Evolutionary conservation across 2,797 vertebrate species (phyloP).

Genomic region (Antennarius maculatus): DNA sequence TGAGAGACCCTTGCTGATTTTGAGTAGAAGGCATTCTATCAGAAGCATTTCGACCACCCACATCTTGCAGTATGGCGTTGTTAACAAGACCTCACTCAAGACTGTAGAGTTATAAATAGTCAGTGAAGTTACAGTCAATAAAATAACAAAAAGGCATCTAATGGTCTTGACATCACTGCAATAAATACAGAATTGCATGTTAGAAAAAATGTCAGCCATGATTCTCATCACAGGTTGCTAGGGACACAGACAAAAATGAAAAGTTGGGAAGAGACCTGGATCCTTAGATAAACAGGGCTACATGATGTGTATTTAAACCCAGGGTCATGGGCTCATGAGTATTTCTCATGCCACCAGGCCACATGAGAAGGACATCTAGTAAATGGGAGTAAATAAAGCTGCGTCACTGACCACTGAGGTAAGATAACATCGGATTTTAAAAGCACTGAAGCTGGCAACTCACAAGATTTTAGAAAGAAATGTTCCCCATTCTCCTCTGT

Average conservation of each 20-base stretch:
- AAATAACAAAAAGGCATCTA: not conserved
- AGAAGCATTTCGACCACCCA: conserved; percentile 20
- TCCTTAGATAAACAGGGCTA: conserved; percentile 24
- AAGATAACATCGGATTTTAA: conserved; percentile 54
- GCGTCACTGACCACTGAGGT: conserved; percentile 60
- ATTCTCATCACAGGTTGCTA: conserved; percentile 13
- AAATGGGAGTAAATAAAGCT: conserved; percentile 51
- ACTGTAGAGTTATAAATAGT: not conserved
- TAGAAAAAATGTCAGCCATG: conserved; percentile 14
- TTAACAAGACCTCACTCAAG: not conserved
- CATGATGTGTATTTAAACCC: conserved; percentile 63
- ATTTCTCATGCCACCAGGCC: conserved; percentile 62
- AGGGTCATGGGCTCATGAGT: conserved; percentile 59
- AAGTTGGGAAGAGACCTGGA: conserved; percentile 27
- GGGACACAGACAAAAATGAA: conserved; percentile 30
- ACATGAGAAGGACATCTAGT: conserved; percentile 64
- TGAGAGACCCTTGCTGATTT: conserved; percentile 5
- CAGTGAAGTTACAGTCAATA: not conserved
- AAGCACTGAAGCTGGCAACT: conserved; percentile 15
- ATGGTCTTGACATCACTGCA: not conserved
- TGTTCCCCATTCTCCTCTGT: too few relatives aligned
- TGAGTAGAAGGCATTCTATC: conserved; percentile 4
- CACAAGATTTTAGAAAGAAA: not conserved
- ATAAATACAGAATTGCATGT: not conserved
- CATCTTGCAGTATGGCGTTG: not conserved